phyloP scores from a whole-genome alignment of 1,140 invertebrate species.

The Stegodyphus dumicola region DNA sequence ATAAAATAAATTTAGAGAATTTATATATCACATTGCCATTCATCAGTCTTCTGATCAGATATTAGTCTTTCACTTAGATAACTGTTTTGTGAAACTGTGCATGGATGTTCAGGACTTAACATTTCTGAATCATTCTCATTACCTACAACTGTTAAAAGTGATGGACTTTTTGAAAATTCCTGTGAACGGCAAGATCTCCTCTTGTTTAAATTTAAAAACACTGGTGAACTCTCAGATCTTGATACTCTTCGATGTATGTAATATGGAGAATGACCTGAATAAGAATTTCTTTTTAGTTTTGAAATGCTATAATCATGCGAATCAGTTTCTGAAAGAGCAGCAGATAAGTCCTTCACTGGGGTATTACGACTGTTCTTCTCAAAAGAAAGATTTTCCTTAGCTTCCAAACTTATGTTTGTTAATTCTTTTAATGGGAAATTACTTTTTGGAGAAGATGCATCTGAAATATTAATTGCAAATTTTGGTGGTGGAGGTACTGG shows the following conservation, averaged over 20 bases:
- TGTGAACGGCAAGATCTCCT: no score
- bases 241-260: conserved; percentile 12
- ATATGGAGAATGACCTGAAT: not conserved
- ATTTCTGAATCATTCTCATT: no score
- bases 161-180: no score
- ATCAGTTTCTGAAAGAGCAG: no score
- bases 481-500: conserved; percentile 39
- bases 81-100: no score
- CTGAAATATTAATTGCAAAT: not conserved
- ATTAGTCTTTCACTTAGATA: not conserved
- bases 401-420: conserved; percentile 5
- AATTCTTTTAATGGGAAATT: conserved; percentile 21
- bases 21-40: conserved; percentile 8
- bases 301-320: not conserved
- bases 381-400: not conserved
- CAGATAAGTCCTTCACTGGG: not conserved
- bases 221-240: conserved; percentile 41
- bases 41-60: not conserved
- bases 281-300: conserved; percentile 33
- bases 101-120: no score
- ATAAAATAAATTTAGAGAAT: not conserved
- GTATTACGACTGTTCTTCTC: not conserved
- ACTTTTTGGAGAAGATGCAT: not conserved
- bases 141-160: no score
- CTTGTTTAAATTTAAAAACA: not conserved